Percentiles rank a stretch among this genome's conserved stretches.
These are phyloP conservation scores for Ceyx cyanopectus DNA, from an alignment of 2,113 vertebrate genomes.

Conservation along the genomic window DNA sequence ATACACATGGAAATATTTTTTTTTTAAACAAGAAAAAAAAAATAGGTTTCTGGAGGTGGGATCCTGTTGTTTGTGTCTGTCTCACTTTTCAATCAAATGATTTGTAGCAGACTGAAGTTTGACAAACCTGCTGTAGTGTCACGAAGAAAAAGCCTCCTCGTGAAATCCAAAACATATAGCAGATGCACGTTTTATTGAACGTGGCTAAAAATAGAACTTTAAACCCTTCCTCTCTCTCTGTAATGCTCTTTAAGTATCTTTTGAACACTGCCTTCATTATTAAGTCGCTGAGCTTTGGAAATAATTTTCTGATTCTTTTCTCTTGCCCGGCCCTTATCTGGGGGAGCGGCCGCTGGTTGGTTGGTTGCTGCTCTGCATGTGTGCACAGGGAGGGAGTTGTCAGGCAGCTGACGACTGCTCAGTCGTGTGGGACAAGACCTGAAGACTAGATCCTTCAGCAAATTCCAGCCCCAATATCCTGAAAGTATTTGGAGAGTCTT, in stretches of 20 bases:
- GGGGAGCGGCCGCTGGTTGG: slow-evolving; percentile 15
- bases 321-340: slow-evolving; percentile 30
- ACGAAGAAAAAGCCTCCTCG: slow-evolving; percentile 35
- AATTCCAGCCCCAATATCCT: not conserved
- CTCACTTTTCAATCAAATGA: slow-evolving; percentile 38
- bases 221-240: slow-evolving; percentile 67
- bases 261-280: slow-evolving; percentile 69
- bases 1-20: slow-evolving; percentile 17
- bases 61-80: slow-evolving; percentile 42
- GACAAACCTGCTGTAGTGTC: slow-evolving; percentile 32
- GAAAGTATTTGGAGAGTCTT: not conserved
- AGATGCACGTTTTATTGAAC: slow-evolving; percentile 73
- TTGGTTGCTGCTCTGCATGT: slow-evolving; percentile 42
- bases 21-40: slow-evolving; percentile 49
- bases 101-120: slow-evolving; percentile 56
- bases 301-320: slow-evolving; percentile 65
- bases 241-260: slow-evolving; percentile 71
- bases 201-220: slow-evolving; percentile 65
- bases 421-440: not conserved
- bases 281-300: slow-evolving; percentile 63
- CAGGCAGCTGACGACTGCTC: slow-evolving; percentile 30
- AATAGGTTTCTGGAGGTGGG: slow-evolving; percentile 32
- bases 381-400: not conserved
- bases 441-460: not conserved
- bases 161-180: slow-evolving; percentile 72